A percentile compares a stretch with the other conserved stretches of the same genome.
phyloP scores from a whole-genome alignment of 2,888 invertebrate genomes.

The Drosophila austrosaltans region DNA sequence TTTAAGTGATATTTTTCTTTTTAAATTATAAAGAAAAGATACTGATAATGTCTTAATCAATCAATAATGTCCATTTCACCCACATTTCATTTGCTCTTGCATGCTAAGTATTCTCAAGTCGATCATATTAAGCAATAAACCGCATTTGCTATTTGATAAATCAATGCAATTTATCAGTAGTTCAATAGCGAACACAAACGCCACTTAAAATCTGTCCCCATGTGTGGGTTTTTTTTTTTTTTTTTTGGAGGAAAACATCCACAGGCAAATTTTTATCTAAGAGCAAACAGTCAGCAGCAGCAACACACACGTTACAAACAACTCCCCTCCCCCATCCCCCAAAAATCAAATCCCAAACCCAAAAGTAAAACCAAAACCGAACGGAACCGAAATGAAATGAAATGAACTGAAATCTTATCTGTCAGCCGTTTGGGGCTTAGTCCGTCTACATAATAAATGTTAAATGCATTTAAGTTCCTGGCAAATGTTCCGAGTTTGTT shows the following conservation, averaged over 20 bases:
- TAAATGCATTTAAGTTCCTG: slow-evolving; percentile 67
- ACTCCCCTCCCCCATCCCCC: too few relatives aligned
- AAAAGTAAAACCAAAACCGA: not conserved
- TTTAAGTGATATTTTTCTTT: too few relatives aligned
- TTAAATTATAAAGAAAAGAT: too few relatives aligned
- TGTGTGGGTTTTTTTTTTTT: slow-evolving; percentile 33
- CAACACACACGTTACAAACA: slow-evolving; percentile 8
- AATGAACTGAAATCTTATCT: slow-evolving; percentile 61
- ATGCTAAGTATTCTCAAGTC: slow-evolving; percentile 7
- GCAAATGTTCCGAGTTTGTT: slow-evolving; percentile 34
- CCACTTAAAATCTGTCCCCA: slow-evolving; percentile 68
- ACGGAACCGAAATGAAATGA: slow-evolving; percentile 20
- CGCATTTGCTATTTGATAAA: slow-evolving; percentile 60
- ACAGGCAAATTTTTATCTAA: slow-evolving; percentile 56
- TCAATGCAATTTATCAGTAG: slow-evolving; percentile 75
- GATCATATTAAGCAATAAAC: not conserved
- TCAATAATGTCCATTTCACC: too few relatives aligned
- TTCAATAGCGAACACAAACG: slow-evolving; percentile 49
- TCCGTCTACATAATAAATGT: slow-evolving; percentile 66
- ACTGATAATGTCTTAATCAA: too few relatives aligned
- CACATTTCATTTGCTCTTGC: too few relatives aligned
- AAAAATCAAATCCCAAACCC: not conserved
- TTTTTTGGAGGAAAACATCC: slow-evolving; percentile 15
- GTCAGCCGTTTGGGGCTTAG: slow-evolving; percentile 55
- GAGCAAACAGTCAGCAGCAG: slow-evolving; percentile 51